Base-by-base conservation (phyloP, 2,113 vertebrate genomes). In the Hypomesus transpacificus region DNA sequence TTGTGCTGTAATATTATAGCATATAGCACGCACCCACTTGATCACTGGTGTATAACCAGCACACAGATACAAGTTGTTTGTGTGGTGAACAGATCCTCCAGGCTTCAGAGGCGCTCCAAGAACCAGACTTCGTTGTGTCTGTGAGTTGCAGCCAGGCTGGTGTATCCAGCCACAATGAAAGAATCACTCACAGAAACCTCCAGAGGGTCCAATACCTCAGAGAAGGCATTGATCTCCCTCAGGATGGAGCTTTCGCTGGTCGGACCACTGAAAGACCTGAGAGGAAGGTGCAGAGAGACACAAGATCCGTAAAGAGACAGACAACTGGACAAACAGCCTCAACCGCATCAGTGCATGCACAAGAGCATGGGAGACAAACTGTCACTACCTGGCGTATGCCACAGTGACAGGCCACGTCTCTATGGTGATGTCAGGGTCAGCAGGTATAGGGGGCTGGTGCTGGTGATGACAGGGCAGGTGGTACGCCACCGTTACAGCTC, bases 41-140 rank as follows among this genome's bases (percentile, higher is more conserved):
- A 34, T 34, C 31, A 34, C 31, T 7, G 7, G 31, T 6, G 31
- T 6, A 7, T 6, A 34, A 34, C 31, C 7, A 6, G 4, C 7
- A 4, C 31, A 6, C 7, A 7, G 31, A 34, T 7, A 34, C 4
- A 34, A 34, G 31, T 1, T 7, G 31, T 34, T 34, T 34, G 31
- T 34, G 31, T 34, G 31, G 31, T 7, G 31, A 6, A 34, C 31
- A 1, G 31, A 34, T 34, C 31, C 31, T 34, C 31, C 31, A 34
- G 31, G 31, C 16, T 13, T 81, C 82, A 89, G 0, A 75, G 83
- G 1, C 83, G 72, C 13, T 91, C 84, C 0, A 91, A 81, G 75
- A 92, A 91, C 90, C 91, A 92, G 31, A 92, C 86, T 80, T 92
- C 90, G 11, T 92, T 92, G 63, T 84, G 85, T 18, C 87, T 78